A percentile compares a stretch with the other conserved stretches of the same genome.
These are phyloP conservation scores for Ctenochaetus hawaiiensis DNA, from an alignment of 2,797 vertebrate species.

Conservation along the genomic window DNA sequence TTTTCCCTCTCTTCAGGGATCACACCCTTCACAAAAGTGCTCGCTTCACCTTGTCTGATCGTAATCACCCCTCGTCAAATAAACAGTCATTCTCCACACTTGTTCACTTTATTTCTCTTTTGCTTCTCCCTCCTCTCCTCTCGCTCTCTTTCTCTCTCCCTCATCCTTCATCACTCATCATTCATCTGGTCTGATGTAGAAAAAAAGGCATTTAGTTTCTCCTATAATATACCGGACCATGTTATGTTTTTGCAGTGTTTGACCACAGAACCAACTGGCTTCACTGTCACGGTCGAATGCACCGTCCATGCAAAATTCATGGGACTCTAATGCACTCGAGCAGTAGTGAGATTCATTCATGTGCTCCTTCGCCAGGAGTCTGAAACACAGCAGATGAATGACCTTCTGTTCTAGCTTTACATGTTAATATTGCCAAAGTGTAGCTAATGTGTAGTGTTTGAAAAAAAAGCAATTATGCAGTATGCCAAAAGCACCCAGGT, in stretches of 20 bases:
- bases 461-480: no score
- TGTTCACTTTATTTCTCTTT: conserved; percentile 65
- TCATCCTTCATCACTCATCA: conserved; percentile 41
- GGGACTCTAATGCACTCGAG: conserved; percentile 35
- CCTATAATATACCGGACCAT: conserved; percentile 5
- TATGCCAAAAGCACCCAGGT: no score
- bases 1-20: conserved; percentile 62
- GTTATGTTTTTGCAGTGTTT: conserved; percentile 42
- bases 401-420: no score
- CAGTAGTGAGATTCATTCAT: conserved; percentile 10
- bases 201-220: conserved; percentile 18
- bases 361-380: conserved; percentile 22
- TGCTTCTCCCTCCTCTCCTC: conserved; percentile 23
- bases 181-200: conserved; percentile 17
- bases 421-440: no score
- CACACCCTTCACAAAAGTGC: conserved; percentile 59
- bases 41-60: conserved; percentile 73
- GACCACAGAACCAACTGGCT: conserved; percentile 20
- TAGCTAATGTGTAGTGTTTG: no score
- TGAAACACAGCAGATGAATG: conserved; percentile 5
- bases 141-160: conserved; percentile 13
- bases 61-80: conserved; percentile 71
- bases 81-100: conserved; percentile 67
- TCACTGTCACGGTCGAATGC: conserved; percentile 26
- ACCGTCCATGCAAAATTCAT: conserved; percentile 41